These are phyloP conservation scores for Centropyge bicolor DNA, from an alignment of 2,797 vertebrate species.

Conservation along the genomic window DNA sequence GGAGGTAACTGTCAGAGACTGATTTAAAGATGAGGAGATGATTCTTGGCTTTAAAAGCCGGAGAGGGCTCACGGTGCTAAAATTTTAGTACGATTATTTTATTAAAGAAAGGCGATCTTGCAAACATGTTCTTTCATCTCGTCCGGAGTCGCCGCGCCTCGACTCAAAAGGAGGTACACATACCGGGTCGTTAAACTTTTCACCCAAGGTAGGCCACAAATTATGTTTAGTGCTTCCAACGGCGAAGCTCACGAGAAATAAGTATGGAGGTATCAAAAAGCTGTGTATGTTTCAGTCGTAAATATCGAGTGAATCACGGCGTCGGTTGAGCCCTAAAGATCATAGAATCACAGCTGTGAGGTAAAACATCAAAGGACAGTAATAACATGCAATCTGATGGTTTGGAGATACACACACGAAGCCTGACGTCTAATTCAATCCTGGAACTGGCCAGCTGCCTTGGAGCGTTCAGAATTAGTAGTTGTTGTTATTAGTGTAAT, in stretches of 20 bases:
- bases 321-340: conserved; percentile 21
- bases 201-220: background rate
- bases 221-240: conserved; percentile 25
- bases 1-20: background rate
- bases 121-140: conserved; percentile 3
- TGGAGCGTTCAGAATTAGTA: conserved; percentile 9
- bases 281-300: conserved; percentile 11
- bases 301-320: conserved; percentile 30
- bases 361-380: conserved; percentile 51
- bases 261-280: conserved; percentile 23
- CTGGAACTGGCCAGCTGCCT: conserved; percentile 22
- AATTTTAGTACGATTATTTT: conserved; percentile 11
- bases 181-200: background rate
- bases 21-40: conserved; percentile 7
- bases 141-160: background rate
- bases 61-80: background rate
- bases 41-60: conserved; percentile 2
- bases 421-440: conserved; percentile 24
- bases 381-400: conserved; percentile 2
- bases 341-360: conserved; percentile 35
- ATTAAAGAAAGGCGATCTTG: background rate
- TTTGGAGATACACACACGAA: background rate
- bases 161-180: background rate
- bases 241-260: conserved; percentile 4
- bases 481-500: background rate